Conservation (phyloP, 2,888 invertebrate genomes). For the Torymus auratus region DNA sequence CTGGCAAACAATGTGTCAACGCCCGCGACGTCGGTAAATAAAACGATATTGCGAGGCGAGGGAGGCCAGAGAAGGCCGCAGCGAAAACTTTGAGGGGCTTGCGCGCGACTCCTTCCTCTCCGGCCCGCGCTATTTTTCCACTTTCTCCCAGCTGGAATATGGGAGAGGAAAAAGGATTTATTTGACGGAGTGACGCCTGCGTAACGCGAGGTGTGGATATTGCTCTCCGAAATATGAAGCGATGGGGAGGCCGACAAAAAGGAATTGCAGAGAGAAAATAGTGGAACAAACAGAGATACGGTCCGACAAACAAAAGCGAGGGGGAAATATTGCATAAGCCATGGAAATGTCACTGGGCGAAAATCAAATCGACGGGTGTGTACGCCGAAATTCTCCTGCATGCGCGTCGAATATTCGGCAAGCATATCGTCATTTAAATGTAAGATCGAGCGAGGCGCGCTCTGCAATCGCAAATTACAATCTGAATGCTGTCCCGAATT, state of each 20-base stretch:
- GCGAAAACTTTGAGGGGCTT: slow-evolving; percentile 17
- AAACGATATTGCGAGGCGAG: slow-evolving; percentile 43
- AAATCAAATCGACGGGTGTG: slow-evolving; percentile 23
- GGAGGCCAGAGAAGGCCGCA: slow-evolving; percentile 11
- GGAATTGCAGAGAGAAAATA: not conserved
- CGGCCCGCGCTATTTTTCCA: not conserved
- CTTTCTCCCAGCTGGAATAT: not conserved
- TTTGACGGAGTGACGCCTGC: slow-evolving; percentile 8
- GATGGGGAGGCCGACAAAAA: not conserved
- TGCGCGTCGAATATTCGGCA: not conserved
- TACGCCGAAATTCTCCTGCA: not conserved
- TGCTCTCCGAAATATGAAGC: slow-evolving; percentile 28
- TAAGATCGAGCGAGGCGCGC: not conserved
- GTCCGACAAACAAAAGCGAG: slow-evolving; percentile 25
- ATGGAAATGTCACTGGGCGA: slow-evolving; percentile 14
- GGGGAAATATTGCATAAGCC: slow-evolving; percentile 33
- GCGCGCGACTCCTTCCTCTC: not conserved
- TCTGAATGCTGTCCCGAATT: slow-evolving; percentile 19
- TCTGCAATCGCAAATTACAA: slow-evolving; percentile 41
- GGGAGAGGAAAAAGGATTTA: slow-evolving; percentile 39
- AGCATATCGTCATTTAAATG: slow-evolving; percentile 15
- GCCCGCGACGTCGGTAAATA: slow-evolving; percentile 47
- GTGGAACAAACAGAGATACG: slow-evolving; percentile 15
- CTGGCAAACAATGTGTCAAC: slow-evolving; percentile 57
- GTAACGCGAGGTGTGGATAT: slow-evolving; percentile 20